These are phyloP conservation scores for Amblyornis subalaris DNA, from an alignment of 2,113 vertebrate species.

Conservation along the genomic window DNA sequence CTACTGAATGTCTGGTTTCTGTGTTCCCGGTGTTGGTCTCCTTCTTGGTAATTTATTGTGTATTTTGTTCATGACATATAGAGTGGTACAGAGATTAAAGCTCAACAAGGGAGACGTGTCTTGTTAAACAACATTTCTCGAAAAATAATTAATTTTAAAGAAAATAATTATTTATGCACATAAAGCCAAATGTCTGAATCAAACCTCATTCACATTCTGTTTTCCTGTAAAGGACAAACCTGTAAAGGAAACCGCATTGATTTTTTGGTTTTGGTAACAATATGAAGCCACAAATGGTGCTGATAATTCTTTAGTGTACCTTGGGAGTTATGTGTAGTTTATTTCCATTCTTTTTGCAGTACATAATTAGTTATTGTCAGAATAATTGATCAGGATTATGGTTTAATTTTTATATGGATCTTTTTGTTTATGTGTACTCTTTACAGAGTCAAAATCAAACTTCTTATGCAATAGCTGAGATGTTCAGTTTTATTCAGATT, in stretches of 20 bases:
- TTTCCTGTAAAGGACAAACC: not conserved
- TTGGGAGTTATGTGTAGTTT: not conserved
- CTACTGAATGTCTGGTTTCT: not conserved
- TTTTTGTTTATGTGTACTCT: not conserved
- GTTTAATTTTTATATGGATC: not conserved
- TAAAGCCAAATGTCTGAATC: not conserved
- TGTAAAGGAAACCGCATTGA: not conserved
- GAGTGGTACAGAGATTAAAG: constrained; percentile 1
- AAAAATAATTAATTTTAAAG: not conserved
- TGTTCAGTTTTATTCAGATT: not conserved
- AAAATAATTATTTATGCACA: not conserved
- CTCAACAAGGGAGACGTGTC: not conserved
- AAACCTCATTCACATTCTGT: not conserved
- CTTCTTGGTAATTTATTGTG: constrained; percentile 8
- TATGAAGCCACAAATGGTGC: not conserved
- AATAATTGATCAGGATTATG: not conserved
- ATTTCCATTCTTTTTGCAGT: not conserved
- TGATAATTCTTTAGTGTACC: not conserved
- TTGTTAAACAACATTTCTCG: not conserved
- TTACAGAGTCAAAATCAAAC: not conserved
- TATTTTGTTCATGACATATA: constrained; percentile 22
- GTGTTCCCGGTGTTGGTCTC: not conserved
- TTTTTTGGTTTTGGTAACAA: not conserved
- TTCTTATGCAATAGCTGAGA: not conserved
- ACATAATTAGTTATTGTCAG: not conserved